Evolutionary conservation across 2,797 vertebrate genomes (phyloP).

Genomic region (Chelon labrosus): DNA sequence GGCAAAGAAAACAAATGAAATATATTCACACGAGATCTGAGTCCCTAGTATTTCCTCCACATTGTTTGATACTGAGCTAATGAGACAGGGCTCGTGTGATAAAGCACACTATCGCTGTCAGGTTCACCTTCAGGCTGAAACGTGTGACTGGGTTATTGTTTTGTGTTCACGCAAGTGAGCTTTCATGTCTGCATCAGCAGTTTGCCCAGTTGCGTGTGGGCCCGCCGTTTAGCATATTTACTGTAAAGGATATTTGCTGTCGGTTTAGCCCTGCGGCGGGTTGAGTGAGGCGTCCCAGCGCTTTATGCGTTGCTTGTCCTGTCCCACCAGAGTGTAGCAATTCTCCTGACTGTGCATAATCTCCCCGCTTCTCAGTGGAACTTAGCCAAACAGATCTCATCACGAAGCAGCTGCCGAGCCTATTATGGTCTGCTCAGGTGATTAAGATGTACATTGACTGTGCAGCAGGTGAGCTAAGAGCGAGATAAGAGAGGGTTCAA

Average conservation of each 20-base stretch:
- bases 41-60: slow-evolving; percentile 24
- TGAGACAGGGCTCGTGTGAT: slow-evolving; percentile 17
- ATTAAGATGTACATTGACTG: slow-evolving; percentile 19
- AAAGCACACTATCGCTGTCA: slow-evolving; percentile 6
- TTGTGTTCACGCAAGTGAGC: not conserved
- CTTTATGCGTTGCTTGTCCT: slow-evolving; percentile 43
- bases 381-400: slow-evolving; percentile 59
- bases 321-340: slow-evolving; percentile 42
- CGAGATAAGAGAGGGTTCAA: not conserved
- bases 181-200: slow-evolving; percentile 22
- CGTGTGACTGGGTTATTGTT: slow-evolving; percentile 23
- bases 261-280: slow-evolving; percentile 58
- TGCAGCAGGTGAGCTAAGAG: slow-evolving; percentile 23
- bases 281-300: slow-evolving; percentile 31
- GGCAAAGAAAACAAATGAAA: not conserved
- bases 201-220: slow-evolving; percentile 19
- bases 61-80: slow-evolving; percentile 26
- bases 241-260: slow-evolving; percentile 42
- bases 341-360: slow-evolving; percentile 76
- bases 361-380: slow-evolving; percentile 57
- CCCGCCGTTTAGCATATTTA: slow-evolving; percentile 42
- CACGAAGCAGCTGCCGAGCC: slow-evolving; percentile 41
- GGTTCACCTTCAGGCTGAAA: slow-evolving; percentile 25
- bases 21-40: not conserved
- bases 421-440: slow-evolving; percentile 42